phyloP scores from a whole-genome alignment of 1,140 invertebrate genomes.

The Neocloeon triangulifer region DNA sequence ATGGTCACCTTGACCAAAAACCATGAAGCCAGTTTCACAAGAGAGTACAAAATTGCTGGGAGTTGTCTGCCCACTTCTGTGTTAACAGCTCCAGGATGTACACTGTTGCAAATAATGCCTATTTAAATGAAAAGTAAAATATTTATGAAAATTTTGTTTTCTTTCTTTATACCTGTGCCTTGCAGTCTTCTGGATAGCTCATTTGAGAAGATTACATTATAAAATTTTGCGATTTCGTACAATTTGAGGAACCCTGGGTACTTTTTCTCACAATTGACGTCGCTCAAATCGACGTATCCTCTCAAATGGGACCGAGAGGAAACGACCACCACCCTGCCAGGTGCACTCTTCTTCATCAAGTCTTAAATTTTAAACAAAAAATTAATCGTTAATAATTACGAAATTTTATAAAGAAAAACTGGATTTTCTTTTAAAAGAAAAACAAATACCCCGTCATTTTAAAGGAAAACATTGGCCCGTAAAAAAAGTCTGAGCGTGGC shows the following conservation, averaged over 20 bases:
- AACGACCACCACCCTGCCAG: slow-evolving; percentile 19
- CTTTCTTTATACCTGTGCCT: slow-evolving; percentile 11
- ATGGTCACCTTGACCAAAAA: slow-evolving; percentile 8
- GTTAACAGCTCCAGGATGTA: slow-evolving; percentile 27
- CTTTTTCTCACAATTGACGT: slow-evolving; percentile 14
- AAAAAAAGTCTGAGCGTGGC: too few species aligned
- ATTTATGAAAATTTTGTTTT: slow-evolving; percentile 3
- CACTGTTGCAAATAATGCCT: slow-evolving; percentile 22
- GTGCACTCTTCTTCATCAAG: slow-evolving; percentile 19
- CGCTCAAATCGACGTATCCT: slow-evolving; percentile 15
- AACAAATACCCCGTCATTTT: too few species aligned
- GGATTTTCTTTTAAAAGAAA: background rate
- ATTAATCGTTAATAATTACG: too few species aligned
- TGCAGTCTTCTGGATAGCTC: slow-evolving; percentile 17
- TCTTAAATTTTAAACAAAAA: too few species aligned
- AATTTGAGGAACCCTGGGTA: background rate
- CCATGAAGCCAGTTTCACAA: slow-evolving; percentile 1
- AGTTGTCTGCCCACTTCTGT: slow-evolving; percentile 17
- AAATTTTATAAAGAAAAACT: slow-evolving; percentile 11
- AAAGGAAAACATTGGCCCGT: too few species aligned
- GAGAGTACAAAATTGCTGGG: slow-evolving; percentile 2
- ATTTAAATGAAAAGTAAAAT: slow-evolving; percentile 1
- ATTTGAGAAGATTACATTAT: slow-evolving; percentile 20
- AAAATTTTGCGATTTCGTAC: slow-evolving; percentile 21
- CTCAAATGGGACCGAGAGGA: slow-evolving; percentile 16